Conservation (phyloP, 92 coral and sea anemone genomes). For the Hydrozoanthus gracilis region DNA sequence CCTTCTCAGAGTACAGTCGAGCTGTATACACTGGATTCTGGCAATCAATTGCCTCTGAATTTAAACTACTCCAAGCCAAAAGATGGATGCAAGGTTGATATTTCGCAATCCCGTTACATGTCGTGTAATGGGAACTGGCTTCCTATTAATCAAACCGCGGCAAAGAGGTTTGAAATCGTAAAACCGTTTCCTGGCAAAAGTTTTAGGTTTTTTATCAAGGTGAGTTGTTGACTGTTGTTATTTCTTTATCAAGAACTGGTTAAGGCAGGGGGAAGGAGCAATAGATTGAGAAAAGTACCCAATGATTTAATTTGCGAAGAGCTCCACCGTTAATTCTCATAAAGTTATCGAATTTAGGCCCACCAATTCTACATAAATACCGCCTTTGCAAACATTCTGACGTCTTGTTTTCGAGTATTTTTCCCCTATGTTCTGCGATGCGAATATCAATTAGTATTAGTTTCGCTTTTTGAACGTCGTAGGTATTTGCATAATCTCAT, state of each 20-base stretch:
- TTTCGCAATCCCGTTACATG: slow-evolving; percentile 12
- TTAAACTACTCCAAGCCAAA: neutral
- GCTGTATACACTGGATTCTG: neutral
- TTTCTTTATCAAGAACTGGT: neutral
- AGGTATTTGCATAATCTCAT: no score
- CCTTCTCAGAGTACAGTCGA: neutral
- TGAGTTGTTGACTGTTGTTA: neutral
- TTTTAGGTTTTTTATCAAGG: neutral
- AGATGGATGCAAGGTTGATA: slow-evolving; percentile 10
- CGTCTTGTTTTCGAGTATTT: no score
- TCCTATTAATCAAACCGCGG: neutral
- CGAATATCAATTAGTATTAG: no score
- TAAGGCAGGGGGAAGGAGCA: no score
- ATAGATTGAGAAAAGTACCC: no score
- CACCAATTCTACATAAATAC: no score
- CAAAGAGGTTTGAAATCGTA: slow-evolving; percentile 3
- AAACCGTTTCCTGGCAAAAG: neutral
- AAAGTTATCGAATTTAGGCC: no score
- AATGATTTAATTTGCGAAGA: neutral
- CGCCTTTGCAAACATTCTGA: no score
- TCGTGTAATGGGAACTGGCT: slow-evolving; percentile 25
- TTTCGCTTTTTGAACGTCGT: no score
- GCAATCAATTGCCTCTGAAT: neutral
- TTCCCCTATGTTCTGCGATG: no score
- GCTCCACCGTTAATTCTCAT: no score